Conservation (phyloP, 53 echinoderm and acorn worm species). For the Astropecten irregularis region DNA sequence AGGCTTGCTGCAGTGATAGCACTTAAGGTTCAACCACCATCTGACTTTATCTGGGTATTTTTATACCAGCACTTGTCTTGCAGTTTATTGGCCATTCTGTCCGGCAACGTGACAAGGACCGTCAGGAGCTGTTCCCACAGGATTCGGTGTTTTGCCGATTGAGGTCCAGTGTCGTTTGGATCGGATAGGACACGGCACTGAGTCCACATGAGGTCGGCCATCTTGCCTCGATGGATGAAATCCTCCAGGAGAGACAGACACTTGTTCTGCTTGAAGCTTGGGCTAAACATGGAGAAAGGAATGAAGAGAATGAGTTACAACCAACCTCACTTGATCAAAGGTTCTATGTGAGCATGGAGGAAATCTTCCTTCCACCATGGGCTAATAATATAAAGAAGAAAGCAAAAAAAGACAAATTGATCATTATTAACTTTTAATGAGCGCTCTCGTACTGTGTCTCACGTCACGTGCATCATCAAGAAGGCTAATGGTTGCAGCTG, state of each 20-base stretch:
- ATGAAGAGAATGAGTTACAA: neutral
- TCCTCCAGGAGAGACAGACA: conserved; percentile 80
- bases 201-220: conserved; percentile 70
- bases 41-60: too few relatives aligned
- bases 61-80: conserved; percentile 73
- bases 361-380: too few relatives aligned
- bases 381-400: too few relatives aligned
- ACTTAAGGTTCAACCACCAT: too few relatives aligned
- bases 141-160: conserved; percentile 41
- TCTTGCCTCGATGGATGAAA: conserved; percentile 66
- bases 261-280: conserved; percentile 93
- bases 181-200: conserved; percentile 59
- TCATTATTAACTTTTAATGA: too few relatives aligned
- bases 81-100: conserved; percentile 85
- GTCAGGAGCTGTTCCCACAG: conserved; percentile 84
- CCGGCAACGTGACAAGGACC: conserved; percentile 79
- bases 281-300: conserved; percentile 56
- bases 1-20: too few relatives aligned
- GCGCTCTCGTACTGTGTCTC: too few relatives aligned
- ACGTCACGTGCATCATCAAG: too few relatives aligned
- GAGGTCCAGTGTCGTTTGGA: neutral
- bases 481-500: too few relatives aligned
- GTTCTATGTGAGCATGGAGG: too few relatives aligned
- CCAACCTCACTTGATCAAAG: too few relatives aligned
- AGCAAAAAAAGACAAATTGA: too few relatives aligned